These are phyloP conservation scores for Etheostoma nigrum DNA, from an alignment of 2,797 vertebrate genomes.

Conservation along the genomic window DNA sequence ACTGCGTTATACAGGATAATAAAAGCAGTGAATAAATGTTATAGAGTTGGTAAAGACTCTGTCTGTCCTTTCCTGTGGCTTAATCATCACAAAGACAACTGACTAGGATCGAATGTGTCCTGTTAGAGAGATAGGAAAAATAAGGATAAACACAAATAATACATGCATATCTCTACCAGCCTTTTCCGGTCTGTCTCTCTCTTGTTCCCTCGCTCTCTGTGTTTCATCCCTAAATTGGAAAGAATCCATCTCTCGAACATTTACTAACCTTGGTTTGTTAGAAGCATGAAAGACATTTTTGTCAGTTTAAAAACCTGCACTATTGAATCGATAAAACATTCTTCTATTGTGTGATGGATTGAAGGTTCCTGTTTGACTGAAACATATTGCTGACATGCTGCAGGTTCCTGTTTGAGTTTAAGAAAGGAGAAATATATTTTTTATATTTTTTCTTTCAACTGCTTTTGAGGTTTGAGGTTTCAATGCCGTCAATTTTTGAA, in stretches of 20 bases:
- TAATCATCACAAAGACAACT: background rate
- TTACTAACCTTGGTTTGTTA: conserved; percentile 3
- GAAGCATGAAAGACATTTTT: background rate
- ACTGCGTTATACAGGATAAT: background rate
- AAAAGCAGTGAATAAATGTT: background rate
- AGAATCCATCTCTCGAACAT: conserved; percentile 23
- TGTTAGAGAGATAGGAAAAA: background rate
- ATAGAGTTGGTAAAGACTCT: background rate
- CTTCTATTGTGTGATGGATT: conserved; percentile 1
- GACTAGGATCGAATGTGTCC: background rate
- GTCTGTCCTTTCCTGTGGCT: background rate
- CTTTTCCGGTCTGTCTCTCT: background rate
- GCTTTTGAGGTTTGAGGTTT: background rate
- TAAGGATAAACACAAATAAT: background rate
- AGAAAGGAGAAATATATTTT: background rate
- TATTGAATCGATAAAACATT: conserved; percentile 16
- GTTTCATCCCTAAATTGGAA: conserved; percentile 26
- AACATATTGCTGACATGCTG: conserved; percentile 5
- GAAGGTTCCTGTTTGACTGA: background rate
- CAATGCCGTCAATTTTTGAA: background rate
- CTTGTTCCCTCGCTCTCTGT: background rate
- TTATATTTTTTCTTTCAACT: background rate
- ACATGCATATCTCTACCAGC: background rate
- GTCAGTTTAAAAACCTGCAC: conserved; percentile 3
- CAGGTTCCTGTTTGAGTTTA: conserved; percentile 6